Evolutionary conservation across 2,113 vertebrate species (phyloP), one percentile per base, ranked within the genome.

Genomic region (Megaleporinus macrocephalus): DNA sequence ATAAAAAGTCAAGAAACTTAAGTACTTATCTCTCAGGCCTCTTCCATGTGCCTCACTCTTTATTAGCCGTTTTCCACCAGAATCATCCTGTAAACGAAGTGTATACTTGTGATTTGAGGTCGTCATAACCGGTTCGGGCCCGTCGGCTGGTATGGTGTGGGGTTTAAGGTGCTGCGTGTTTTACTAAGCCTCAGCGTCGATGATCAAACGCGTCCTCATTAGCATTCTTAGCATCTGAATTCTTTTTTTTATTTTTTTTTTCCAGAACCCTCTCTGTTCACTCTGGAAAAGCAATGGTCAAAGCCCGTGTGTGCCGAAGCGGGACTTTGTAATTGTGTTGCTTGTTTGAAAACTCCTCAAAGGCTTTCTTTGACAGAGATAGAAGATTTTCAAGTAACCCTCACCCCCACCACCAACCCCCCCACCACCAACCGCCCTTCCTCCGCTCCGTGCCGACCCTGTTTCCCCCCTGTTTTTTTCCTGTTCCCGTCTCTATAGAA

Each of bases 271-370:
- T 49, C n/a, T 49, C 29, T 27, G 51, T 78, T 36, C 44, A 15
- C 13, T 15, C 44, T 26, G 30, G 16, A 62, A 26, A 29, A 49
- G 18, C 24, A 26, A 22, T 14, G 14, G 36, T 22, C 36, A 1
- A 16, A 44, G 44, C 44, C 47, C 3, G n/a, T 27, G 51, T 20
- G 30, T 55, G 63, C 55, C 65, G 22, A 16, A 3, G 12, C 0
- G 24, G 14, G 76, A 41, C 16, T 53, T 24, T 30, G 27, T 71
- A 80, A 63, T 62, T 74, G 29, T 80, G 62, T 41, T 79, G 26
- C 59, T 74, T 79, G 77, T 62, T 59, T 84, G 63, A 84, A 62
- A 62, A 78, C 68, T 71, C 62, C 57, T 55, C 26, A 79, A 26
- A 79, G 55, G n/a, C 18, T 75, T 63, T 49, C 73, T 44, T 49